Evolutionary conservation across 2,113 vertebrate species (phyloP), one percentile per base, ranked within the genome.

Genomic region (Oplegnathus fasciatus): DNA sequence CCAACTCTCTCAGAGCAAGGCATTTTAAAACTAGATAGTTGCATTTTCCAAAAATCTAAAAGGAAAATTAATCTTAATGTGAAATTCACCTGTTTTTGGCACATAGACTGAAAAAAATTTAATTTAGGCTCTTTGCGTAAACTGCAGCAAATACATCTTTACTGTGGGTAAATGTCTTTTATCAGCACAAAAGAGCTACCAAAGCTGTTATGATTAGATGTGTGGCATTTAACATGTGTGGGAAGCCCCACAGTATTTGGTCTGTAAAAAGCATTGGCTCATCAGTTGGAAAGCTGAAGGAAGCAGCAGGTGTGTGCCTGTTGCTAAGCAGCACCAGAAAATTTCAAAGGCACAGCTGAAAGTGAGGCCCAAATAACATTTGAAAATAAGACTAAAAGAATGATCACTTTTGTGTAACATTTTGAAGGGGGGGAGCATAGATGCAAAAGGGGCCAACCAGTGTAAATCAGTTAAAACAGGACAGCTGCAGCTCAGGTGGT

Each of bases 241-340:
- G 78, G 84, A 90, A 80, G 84, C 50, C 20, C 62, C 5, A 5
- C 69, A 61, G 66, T 83, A 79, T 86, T 86, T 66, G 64, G 44
- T 76, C 80, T 81, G 61, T 52, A 77, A 88, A 87, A 84, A 83
- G 83, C 84, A 50, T 54, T 4, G 2, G 30, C 83, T 90, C 76
- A 86, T 88, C 81, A 72, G 81, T 75, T 85, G 73, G 30, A 87
- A 87, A 66, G 80, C 80, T 84, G 84, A 73, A 65, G 60, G 84
- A 75, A 89, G 89, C 81, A 89, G 91, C 89, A 91, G 88, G 89
- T 89, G 81, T 88, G 71, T 82, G 75, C 54, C 81, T 91, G 91
- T 92, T 90, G 89, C 89, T 90, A 88, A 80, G 92, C 89, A 92
- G 89, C 89, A 67, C 58, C 68, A 22, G 61, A 70, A 62, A 62